Conservation (phyloP, 2,113 vertebrate genomes). For the Chrysemys picta region DNA sequence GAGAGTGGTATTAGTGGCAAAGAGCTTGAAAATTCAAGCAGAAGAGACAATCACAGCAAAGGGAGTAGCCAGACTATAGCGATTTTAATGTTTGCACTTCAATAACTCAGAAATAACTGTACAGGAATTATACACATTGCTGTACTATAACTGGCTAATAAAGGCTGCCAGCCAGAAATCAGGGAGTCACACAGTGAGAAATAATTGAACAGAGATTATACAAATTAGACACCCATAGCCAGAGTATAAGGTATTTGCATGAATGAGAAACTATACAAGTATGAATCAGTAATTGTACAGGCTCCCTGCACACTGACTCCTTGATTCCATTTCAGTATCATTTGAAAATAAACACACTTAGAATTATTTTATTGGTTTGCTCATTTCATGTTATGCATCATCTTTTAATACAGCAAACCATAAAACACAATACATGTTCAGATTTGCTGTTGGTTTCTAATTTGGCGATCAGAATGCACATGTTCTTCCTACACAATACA, state of each 20-base stretch:
- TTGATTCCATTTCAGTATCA: background rate
- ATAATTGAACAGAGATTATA: background rate
- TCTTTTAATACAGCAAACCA: background rate
- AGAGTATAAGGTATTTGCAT: background rate
- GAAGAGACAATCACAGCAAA: background rate
- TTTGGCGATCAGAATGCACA: constrained; percentile 18
- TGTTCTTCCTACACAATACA: background rate
- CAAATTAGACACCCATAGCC: background rate
- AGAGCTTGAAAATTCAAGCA: background rate
- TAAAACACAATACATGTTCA: background rate
- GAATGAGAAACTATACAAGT: background rate
- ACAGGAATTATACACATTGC: background rate
- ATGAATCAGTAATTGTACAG: background rate
- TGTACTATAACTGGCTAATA: background rate
- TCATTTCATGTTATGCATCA: background rate
- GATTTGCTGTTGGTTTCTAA: background rate
- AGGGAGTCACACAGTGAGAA: background rate
- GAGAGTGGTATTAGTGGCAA: background rate
- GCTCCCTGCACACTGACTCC: background rate
- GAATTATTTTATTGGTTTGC: background rate
- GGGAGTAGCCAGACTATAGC: background rate
- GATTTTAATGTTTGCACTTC: background rate
- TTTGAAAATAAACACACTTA: background rate
- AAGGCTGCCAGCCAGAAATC: background rate
- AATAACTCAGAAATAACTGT: background rate